phyloP scores from a whole-genome alignment of 2,888 invertebrate species.

The Pristionchus entomophagus region DNA sequence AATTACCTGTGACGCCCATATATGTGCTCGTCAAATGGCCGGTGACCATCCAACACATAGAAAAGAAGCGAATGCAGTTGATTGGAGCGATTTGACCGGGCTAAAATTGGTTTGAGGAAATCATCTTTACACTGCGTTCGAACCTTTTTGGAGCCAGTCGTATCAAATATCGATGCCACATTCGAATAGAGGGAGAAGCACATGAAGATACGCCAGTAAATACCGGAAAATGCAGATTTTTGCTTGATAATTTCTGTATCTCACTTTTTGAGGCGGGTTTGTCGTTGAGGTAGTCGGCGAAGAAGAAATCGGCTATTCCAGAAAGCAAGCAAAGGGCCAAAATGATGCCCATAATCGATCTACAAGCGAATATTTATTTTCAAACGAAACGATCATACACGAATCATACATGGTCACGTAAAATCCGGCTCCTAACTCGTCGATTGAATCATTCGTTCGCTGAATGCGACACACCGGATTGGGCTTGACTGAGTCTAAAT shows the following conservation, averaged over 20 bases:
- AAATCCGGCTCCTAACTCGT: neutral
- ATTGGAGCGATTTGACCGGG: slow-evolving; percentile 44
- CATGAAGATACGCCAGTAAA: slow-evolving; percentile 15
- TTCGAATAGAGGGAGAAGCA: slow-evolving; percentile 12
- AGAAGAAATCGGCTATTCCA: slow-evolving; percentile 21
- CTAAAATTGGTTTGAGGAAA: neutral
- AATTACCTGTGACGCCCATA: neutral
- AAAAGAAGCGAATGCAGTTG: slow-evolving; percentile 45
- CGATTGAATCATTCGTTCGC: neutral
- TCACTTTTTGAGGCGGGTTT: neutral
- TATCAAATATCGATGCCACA: neutral
- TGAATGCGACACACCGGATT: neutral
- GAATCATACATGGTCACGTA: neutral
- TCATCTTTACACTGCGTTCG: neutral
- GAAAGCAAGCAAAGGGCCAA: neutral
- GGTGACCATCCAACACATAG: slow-evolving; percentile 31
- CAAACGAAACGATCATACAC: neutral
- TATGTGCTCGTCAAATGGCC: neutral
- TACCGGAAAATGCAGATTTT: neutral
- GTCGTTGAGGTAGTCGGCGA: neutral
- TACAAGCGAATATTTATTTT: neutral
- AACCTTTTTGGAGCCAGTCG: neutral
- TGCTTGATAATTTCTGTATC: neutral
- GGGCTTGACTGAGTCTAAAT: neutral
- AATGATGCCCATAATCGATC: slow-evolving; percentile 9